Evolutionary conservation across 2,888 invertebrate species (phyloP).

Genomic region (Lithophane socia): DNA sequence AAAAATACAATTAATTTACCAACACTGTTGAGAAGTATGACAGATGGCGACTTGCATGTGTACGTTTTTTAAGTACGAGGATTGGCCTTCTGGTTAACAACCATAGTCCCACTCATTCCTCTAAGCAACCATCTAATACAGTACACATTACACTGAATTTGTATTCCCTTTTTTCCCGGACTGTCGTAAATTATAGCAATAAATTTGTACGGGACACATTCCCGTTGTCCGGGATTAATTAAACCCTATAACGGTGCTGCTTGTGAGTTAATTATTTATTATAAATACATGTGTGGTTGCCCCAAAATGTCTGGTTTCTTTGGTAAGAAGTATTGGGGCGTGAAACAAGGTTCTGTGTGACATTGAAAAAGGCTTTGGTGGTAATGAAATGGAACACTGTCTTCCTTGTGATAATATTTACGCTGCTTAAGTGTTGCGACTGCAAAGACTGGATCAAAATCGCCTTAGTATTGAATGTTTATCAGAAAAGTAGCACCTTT

Average conservation of each 20-base stretch:
- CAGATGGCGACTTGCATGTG: too few species aligned
- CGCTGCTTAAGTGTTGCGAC: background rate
- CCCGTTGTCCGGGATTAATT: conserved; percentile 85
- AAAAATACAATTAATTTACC: too few species aligned
- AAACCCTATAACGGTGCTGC: conserved; percentile 81
- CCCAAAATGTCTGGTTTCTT: conserved; percentile 58
- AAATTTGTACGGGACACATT: conserved; percentile 83
- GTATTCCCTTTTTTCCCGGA: conserved; percentile 85
- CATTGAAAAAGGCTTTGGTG: conserved; percentile 23
- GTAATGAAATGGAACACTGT: background rate
- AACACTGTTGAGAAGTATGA: too few species aligned
- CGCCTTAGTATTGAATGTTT: background rate
- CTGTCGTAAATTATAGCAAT: conserved; percentile 86
- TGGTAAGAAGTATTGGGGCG: conserved; percentile 9
- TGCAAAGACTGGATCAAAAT: background rate
- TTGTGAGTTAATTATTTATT: conserved; percentile 69
- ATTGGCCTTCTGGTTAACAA: background rate
- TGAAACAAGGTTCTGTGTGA: conserved; percentile 15
- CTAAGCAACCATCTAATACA: conserved; percentile 69
- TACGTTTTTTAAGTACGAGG: too few species aligned
- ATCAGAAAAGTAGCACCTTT: background rate
- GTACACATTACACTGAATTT: conserved; percentile 78
- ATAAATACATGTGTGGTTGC: conserved; percentile 64
- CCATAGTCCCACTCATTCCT: conserved; percentile 37
- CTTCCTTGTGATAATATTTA: background rate